Evolutionary conservation across 2,113 vertebrate genomes (phyloP), one percentile per base, ranked within the genome.

Genomic region (Hirundichthys speculiger): DNA sequence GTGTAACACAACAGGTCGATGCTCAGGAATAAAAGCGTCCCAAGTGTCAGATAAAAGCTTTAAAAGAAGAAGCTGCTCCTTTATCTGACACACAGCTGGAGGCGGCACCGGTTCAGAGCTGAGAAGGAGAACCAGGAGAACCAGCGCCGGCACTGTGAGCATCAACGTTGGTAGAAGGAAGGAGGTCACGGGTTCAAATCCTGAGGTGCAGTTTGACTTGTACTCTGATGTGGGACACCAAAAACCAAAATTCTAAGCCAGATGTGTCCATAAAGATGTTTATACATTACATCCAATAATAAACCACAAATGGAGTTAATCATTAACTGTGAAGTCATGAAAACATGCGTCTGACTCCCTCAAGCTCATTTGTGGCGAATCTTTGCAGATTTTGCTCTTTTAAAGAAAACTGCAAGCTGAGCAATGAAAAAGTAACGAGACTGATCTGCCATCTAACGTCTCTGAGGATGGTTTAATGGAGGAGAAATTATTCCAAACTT

Each of bases 151-250:
- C 45, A 27, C 24, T 34, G 10, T 15, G 46, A 65, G 59, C 12
- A 16, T 14, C 18, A 1, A 41, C 22, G 8, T 22, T 19, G 46
- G 24, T 12, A 16, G 61, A 22, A 49, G 45, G 59, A 72, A 59
- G 50, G 57, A 73, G 75, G 50, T 59, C 34, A 34, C 40, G 12
- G 11, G 24, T 22, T 59, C 18, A 22, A 18, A 24, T 25, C 66
- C 63, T 1, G n/a, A 68, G 52, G 74, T 67, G 3, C 56, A 64
- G 55, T 61, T 71, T 57, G 58, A 62, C 66, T 64, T 77, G 46
- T 57, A 45, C 54, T 72, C 68, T 52, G 59, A 46, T 41, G 55
- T n/a, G 46, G 18, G 18, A 13, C 13, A 15, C 13, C 60, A 14
- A 41, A 49, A 53, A 41, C n/a, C 39, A 38, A 41, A 46, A 51